A percentile compares a stretch with the other conserved stretches of the same genome.
Evolutionary conservation across 2,888 invertebrate species (phyloP).

Genomic region (Trileptium ribeirensis): DNA sequence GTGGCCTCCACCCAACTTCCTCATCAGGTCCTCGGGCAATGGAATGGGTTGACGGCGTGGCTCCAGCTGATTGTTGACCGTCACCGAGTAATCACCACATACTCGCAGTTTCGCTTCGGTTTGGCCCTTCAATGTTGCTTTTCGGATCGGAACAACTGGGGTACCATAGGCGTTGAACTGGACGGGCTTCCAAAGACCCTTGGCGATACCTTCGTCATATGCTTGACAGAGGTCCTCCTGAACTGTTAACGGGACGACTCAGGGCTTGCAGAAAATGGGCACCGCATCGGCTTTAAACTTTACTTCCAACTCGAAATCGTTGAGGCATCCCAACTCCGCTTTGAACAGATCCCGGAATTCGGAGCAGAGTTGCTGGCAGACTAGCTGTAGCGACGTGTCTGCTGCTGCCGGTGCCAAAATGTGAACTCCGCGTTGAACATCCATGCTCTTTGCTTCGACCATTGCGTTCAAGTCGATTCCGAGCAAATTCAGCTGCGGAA

Average conservation of each 20-base stretch:
- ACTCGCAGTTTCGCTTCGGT: slow-evolving; percentile 3
- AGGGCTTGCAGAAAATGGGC: background rate
- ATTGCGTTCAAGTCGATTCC: background rate
- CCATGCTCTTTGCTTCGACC: background rate
- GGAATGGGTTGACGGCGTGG: background rate
- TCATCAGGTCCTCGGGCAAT: background rate
- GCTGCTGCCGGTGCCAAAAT: no score
- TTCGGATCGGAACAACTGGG: background rate
- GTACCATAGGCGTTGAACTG: background rate
- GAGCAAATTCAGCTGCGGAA: background rate
- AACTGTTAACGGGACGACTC: background rate
- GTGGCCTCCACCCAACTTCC: slow-evolving; percentile 1
- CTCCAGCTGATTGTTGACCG: slow-evolving; percentile 4
- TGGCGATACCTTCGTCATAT: slow-evolving; percentile 1
- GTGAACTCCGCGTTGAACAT: no score
- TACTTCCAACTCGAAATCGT: slow-evolving; percentile 1
- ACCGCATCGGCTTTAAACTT: background rate
- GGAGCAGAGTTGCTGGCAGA: background rate
- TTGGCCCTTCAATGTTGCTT: background rate
- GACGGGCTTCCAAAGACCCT: background rate
- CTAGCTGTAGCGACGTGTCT: no score
- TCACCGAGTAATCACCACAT: background rate
- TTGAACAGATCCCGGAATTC: background rate
- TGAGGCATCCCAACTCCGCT: background rate
- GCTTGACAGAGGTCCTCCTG: background rate